Percentiles rank a stretch among this genome's conserved stretches.
Conservation (phyloP, 2,113 vertebrate genomes). For the Cettia cetti region DNA sequence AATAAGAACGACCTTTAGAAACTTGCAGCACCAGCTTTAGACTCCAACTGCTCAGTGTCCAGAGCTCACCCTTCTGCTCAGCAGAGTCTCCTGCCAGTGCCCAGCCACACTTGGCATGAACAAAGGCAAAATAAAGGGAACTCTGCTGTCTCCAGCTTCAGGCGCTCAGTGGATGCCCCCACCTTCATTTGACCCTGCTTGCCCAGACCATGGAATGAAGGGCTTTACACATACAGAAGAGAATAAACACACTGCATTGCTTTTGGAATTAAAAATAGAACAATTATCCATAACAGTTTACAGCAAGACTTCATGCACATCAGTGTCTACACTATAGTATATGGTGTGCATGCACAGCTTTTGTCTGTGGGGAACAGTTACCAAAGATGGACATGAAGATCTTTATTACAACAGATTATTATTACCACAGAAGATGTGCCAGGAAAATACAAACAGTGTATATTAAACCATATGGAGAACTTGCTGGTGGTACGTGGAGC, state of each 20-base stretch:
- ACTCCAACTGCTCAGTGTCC: background rate
- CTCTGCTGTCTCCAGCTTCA: background rate
- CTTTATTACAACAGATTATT: background rate
- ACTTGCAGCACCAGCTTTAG: background rate
- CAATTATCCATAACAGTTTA: background rate
- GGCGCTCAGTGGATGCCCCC: background rate
- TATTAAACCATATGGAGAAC: constrained; percentile 23
- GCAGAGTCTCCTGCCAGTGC: background rate
- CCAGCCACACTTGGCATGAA: background rate
- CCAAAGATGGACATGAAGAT: constrained; percentile 35
- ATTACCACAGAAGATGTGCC: background rate
- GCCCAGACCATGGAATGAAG: background rate
- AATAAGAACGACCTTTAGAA: background rate
- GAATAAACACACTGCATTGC: background rate
- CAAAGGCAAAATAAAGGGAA: background rate
- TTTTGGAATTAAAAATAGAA: background rate
- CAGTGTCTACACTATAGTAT: background rate
- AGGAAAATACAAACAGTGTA: constrained; percentile 5
- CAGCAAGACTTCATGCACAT: background rate
- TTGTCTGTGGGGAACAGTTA: background rate
- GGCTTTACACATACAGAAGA: background rate
- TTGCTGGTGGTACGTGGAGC: background rate
- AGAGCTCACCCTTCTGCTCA: background rate
- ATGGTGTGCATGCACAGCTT: background rate
- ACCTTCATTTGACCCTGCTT: background rate